Base-by-base conservation (phyloP, 37 sponge, comb jelly and placozoan genomes). In the Geodia barretti region DNA sequence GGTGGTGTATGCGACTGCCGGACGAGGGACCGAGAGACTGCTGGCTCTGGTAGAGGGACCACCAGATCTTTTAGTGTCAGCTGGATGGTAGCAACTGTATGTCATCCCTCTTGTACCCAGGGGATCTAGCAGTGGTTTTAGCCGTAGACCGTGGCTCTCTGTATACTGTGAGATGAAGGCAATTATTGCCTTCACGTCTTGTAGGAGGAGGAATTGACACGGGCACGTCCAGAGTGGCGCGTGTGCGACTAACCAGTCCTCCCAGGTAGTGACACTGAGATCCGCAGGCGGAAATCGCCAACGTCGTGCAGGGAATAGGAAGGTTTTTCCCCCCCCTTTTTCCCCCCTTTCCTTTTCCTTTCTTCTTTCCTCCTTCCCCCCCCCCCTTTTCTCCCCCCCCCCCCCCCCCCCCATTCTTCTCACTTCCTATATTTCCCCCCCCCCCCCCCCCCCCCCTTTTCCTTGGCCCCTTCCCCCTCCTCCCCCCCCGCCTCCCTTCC, bases 81-180 rank as follows among this genome's bases (percentile, higher is more conserved):
- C 62, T 64, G 23, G 79, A 89, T 30, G 90, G 86, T 14, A 90
- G 86, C 0, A 90, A 64, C 41, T 84, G 39, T 0, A 90, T 21
- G 41, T 90, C 85, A 70, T 39, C 36, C 21, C 81, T 33, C 36
- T 74, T 78, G 77, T 85, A 84, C 41, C 86, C 90, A 42, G 90
- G 85, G 3, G 85, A 33, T 20, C 86, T 60, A 3, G 82, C 90
- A 64, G 90, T 85, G n/a, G n/a, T n/a, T n/a, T n/a, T 47, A 47
- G 54, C 7, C 7, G 54, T 17, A 47, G 11, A 17, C 54, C 54
- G 14, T 47, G 7, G 54, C 54, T 47, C 54, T 47, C 54, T 14
- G 14, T 14, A 47, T 47, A 47, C 54, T 47, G 54, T 14, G 14
- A 17, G 11, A 47, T 14, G 14, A 47, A 47, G 7, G 54, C 14